Conservation (phyloP, 2,113 vertebrate species). For the Thymallus thymallus region DNA sequence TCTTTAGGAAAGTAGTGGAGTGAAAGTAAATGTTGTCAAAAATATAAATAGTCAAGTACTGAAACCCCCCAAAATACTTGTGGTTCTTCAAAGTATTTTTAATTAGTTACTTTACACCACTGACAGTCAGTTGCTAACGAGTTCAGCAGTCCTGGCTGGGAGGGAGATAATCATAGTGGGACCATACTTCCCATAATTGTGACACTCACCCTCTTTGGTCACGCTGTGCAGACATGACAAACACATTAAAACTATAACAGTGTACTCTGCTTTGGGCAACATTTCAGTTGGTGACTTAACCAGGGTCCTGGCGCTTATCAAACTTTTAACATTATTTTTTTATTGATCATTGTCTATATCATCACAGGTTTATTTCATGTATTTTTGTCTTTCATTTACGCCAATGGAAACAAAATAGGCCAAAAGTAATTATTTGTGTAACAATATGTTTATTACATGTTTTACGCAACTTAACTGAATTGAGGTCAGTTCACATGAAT, state of each 20-base stretch:
- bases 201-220: constrained; percentile 17
- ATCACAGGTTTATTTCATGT: neutral
- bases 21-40: too few relatives aligned
- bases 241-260: neutral
- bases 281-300: neutral
- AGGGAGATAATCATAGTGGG: constrained; percentile 15
- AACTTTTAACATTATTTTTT: neutral
- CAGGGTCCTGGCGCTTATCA: too few relatives aligned
- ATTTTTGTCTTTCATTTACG: constrained; percentile 20
- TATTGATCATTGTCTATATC: neutral
- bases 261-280: neutral
- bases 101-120: neutral
- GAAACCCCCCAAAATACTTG: too few relatives aligned
- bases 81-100: neutral
- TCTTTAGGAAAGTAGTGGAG: too few relatives aligned
- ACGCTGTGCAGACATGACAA: constrained; percentile 29
- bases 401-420: neutral
- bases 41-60: too few relatives aligned
- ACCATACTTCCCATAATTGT: constrained; percentile 30
- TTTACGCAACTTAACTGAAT: too few relatives aligned
- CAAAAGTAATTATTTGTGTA: too few relatives aligned
- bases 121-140: neutral
- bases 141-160: neutral
- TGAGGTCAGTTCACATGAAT: too few relatives aligned
- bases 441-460: too few relatives aligned